phyloP scores from a whole-genome alignment of 2,113 vertebrate species.

The Bubo bubo region DNA sequence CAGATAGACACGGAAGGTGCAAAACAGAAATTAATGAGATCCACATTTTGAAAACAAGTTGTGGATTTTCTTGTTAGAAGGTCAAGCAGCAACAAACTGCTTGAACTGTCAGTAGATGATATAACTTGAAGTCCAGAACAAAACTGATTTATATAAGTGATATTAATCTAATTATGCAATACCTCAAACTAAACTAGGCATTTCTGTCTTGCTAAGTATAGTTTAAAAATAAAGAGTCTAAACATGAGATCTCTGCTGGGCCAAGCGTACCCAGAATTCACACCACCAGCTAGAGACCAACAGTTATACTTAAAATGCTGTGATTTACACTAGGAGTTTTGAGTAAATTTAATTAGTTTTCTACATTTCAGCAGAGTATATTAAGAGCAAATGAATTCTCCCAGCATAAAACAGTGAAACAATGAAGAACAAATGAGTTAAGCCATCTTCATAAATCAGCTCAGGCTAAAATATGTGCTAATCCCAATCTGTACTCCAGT shows the following conservation, averaged over 20 bases:
- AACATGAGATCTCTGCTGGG: not conserved
- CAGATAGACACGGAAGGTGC: not conserved
- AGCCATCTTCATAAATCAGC: slow-evolving; percentile 31
- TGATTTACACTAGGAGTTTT: not conserved
- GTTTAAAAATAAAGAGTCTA: not conserved
- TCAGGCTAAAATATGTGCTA: slow-evolving; percentile 23
- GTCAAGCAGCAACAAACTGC: not conserved
- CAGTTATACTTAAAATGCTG: not conserved
- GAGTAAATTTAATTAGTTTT: slow-evolving; percentile 33
- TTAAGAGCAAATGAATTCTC: slow-evolving; percentile 30
- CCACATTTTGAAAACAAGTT: not conserved
- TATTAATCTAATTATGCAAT: slow-evolving; percentile 1
- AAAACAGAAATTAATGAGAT: not conserved
- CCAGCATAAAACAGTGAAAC: not conserved
- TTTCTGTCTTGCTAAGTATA: not conserved
- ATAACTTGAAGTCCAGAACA: not conserved
- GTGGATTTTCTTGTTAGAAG: not conserved
- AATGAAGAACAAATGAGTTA: slow-evolving; percentile 39
- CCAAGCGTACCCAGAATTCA: not conserved
- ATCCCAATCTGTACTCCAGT: not conserved
- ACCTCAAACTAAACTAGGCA: not conserved
- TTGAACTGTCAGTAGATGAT: not conserved
- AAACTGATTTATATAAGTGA: not conserved
- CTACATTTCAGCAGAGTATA: not conserved
- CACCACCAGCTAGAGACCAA: not conserved